Base-by-base conservation (phyloP, 2,113 vertebrate genomes). In the Oceanodroma tethys region DNA sequence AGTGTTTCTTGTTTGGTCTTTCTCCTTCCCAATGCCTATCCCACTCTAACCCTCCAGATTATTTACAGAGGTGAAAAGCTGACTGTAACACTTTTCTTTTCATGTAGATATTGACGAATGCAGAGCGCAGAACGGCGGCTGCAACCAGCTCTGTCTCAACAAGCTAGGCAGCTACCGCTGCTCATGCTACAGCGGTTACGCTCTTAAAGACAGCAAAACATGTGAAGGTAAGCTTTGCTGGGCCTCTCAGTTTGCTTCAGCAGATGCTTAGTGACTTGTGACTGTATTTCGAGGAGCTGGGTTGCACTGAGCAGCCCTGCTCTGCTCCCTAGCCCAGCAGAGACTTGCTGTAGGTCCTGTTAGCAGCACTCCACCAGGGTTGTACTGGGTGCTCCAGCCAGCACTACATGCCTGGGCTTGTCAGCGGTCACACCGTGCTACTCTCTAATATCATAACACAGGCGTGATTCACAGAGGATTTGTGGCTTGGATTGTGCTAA, bases 41-140 rank as follows among this genome's bases (percentile, higher is more conserved):
- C 52, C 22, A 10, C 26, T 48, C 48, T 80, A 20, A 30, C n/a
- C 13, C 32, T 81, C 68, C 38, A 30, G 58, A 48, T 78, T 30
- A 85, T 52, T 89, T 59, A 27, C 56, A 80, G 85, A 74, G 65
- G 38, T 72, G 59, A 45, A 75, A 82, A 82, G 55, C 75, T 90
- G 62, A 88, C 74, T 66, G 29, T 83, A 45, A 27, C 18, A 21
- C 56, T 95, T 95, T 62, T 94, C 21, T 88, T 94, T 93, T 48
- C 92, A 79, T 95, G 85, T 96, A 99, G 99, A 99, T 98, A 96
- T 99, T 40, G 96, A 99, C 42, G 99, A 99, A 97, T 99, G 99
- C 96, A 81, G 58, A 78, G 96, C 50, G 3, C 91, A 86, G 80
- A 99, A 99, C 0, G 99, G 99, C 2, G 98, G 98, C 66, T 99